Evolutionary conservation across 2,113 vertebrate species (phyloP).

Genomic region (Otocyon megalotis): DNA sequence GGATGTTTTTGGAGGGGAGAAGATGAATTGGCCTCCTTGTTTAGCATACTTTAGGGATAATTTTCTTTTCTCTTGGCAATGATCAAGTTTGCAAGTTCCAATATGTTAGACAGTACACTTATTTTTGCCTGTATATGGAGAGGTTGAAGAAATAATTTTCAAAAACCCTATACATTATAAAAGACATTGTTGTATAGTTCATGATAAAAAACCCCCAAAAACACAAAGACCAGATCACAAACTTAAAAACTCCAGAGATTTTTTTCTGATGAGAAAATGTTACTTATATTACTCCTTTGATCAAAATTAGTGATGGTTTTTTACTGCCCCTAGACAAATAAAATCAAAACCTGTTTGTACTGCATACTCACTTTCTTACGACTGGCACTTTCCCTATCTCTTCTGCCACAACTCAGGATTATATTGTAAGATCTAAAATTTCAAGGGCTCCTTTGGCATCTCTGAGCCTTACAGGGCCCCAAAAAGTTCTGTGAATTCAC

Average conservation of each 20-base stretch:
- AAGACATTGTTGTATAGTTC: not conserved
- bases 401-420: not conserved
- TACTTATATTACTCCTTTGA: not conserved
- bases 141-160: not conserved
- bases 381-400: not conserved
- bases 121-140: not conserved
- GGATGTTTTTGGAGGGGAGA: conserved; percentile 87
- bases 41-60: not conserved
- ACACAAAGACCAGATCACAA: not conserved
- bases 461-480: not conserved
- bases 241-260: not conserved
- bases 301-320: not conserved
- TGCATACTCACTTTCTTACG: not conserved
- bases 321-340: not conserved
- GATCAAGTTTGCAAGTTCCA: not conserved
- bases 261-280: not conserved
- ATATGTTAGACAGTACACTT: not conserved
- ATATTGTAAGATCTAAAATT: not conserved
- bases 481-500: not conserved
- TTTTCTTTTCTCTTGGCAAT: not conserved
- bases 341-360: not conserved
- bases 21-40: conserved; percentile 89
- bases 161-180: not conserved
- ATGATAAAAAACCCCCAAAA: not conserved
- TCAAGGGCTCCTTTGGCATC: not conserved